phyloP scores from a whole-genome alignment of 2,888 invertebrate genomes.

The Volucella bombylans region DNA sequence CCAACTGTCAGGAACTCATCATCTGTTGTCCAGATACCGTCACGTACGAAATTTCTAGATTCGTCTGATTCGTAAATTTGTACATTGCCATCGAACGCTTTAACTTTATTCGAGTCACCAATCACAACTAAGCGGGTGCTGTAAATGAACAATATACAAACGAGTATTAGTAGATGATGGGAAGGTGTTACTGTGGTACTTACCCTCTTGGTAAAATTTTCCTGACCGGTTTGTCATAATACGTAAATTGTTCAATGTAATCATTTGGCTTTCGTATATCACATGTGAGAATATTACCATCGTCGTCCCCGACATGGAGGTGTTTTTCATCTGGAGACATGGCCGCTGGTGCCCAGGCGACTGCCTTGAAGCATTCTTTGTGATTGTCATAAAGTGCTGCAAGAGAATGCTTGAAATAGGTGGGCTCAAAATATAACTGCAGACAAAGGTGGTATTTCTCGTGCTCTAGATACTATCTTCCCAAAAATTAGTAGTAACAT shows the following conservation, averaged over 20 bases:
- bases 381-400: slow-evolving; percentile 68
- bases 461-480: too few relatives aligned
- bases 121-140: slow-evolving; percentile 66
- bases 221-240: slow-evolving; percentile 66
- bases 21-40: slow-evolving; percentile 62
- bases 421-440: too few relatives aligned
- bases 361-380: slow-evolving; percentile 65
- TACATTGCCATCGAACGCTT: slow-evolving; percentile 68
- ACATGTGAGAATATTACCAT: slow-evolving; percentile 66
- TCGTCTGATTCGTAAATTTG: slow-evolving; percentile 69
- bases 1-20: slow-evolving; percentile 68
- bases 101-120: slow-evolving; percentile 68
- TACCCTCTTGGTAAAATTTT: slow-evolving; percentile 66
- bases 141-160: background rate
- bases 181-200: slow-evolving; percentile 16
- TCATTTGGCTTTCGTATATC: slow-evolving; percentile 73
- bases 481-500: too few relatives aligned
- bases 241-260: slow-evolving; percentile 62
- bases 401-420: background rate
- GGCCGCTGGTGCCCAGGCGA: slow-evolving; percentile 67
- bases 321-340: slow-evolving; percentile 66
- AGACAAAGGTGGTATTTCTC: too few relatives aligned
- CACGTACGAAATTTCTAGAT: slow-evolving; percentile 64
- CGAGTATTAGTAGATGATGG: background rate
- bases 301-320: slow-evolving; percentile 67